Evolutionary conservation across 2,797 vertebrate genomes (phyloP).

Genomic region (Pyrocephalus nanus): DNA sequence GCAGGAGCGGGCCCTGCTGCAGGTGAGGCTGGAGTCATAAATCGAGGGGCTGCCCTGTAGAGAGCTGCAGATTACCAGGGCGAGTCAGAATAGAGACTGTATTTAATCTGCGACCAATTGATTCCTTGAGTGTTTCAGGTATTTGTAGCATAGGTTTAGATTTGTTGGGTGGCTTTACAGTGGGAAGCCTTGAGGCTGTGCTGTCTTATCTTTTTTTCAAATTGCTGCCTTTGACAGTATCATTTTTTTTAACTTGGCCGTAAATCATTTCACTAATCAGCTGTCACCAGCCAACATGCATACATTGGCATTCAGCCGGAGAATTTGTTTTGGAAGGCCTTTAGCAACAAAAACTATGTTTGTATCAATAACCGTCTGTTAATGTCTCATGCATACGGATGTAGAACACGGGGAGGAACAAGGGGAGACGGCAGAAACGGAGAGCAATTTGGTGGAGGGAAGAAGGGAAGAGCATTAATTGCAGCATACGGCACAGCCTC

Average conservation of each 20-base stretch:
- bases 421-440: slow-evolving; percentile 4
- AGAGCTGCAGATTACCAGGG: slow-evolving; percentile 81
- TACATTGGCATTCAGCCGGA: slow-evolving; percentile 81
- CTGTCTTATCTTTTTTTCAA: slow-evolving; percentile 83
- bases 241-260: slow-evolving; percentile 82
- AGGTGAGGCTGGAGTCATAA: slow-evolving; percentile 40
- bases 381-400: slow-evolving; percentile 54
- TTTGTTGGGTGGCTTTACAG: slow-evolving; percentile 62
- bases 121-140: slow-evolving; percentile 84
- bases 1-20: neutral
- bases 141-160: slow-evolving; percentile 75
- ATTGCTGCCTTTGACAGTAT: slow-evolving; percentile 86
- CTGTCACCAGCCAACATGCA: slow-evolving; percentile 83
- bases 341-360: slow-evolving; percentile 71
- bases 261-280: slow-evolving; percentile 88
- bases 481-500: neutral
- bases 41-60: slow-evolving; percentile 77
- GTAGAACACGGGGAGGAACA: slow-evolving; percentile 56
- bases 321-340: slow-evolving; percentile 74
- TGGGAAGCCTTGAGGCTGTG: slow-evolving; percentile 56
- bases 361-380: slow-evolving; percentile 74
- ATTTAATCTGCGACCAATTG: slow-evolving; percentile 89
- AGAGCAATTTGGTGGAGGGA: neutral
- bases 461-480: neutral
- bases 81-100: slow-evolving; percentile 79